phyloP scores from a whole-genome alignment of 2,113 vertebrate genomes.

The Saccopteryx leptura region DNA sequence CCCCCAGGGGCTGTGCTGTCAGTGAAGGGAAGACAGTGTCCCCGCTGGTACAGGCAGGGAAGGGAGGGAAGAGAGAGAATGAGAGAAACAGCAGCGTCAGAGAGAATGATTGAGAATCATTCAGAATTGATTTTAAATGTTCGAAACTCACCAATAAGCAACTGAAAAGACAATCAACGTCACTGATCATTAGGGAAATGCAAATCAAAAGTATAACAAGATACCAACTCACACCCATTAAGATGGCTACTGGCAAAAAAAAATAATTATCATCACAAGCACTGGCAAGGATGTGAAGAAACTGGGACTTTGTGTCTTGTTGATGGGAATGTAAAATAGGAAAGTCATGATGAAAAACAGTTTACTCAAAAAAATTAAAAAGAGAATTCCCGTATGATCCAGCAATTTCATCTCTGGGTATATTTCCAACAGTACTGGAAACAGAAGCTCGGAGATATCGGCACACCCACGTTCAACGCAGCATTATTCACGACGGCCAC shows the following conservation, averaged over 20 bases:
- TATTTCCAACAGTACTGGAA: background rate
- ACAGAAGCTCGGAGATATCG: background rate
- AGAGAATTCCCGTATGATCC: background rate
- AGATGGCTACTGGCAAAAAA: background rate
- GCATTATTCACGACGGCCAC: background rate
- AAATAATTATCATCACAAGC: background rate
- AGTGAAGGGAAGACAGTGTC: background rate
- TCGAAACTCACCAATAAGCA: background rate
- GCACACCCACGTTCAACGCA: background rate
- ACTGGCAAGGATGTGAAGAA: background rate
- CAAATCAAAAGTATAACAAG: background rate
- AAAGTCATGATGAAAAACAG: background rate
- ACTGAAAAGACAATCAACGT: background rate
- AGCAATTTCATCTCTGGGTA: background rate
- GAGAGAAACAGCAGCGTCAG: background rate
- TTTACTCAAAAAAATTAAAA: background rate
- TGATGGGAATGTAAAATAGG: background rate
- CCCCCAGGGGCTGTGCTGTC: too few relatives aligned
- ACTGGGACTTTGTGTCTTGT: accelerated
- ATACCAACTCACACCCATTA: background rate
- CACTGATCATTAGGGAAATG: background rate
- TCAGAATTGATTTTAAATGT: background rate
- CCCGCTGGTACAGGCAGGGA: background rate
- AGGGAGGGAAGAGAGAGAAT: background rate
- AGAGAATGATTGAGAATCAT: background rate